Conservation (phyloP, 2,888 invertebrate genomes). For the Trachelus iudaicus region DNA sequence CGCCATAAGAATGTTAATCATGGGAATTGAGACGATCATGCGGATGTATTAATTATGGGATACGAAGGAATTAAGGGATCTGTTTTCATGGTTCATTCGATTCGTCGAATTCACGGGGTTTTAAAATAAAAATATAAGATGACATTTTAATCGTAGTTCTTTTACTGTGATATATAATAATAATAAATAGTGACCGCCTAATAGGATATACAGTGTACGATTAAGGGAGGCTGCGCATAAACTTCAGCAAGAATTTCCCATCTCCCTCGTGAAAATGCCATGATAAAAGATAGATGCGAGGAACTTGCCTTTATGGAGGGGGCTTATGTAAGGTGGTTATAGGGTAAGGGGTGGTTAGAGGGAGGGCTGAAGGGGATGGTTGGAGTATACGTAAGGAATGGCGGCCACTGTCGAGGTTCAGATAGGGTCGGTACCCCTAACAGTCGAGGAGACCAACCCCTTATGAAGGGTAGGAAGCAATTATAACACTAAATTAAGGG, state of each 20-base stretch:
- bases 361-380: constrained; percentile 13
- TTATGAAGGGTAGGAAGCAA: constrained; percentile 57
- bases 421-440: constrained; percentile 18
- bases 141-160: background rate
- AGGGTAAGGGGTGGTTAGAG: constrained; percentile 9
- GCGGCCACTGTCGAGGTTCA: constrained; percentile 36
- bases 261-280: constrained; percentile 23
- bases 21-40: background rate
- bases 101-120: background rate
- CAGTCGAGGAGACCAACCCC: constrained; percentile 33
- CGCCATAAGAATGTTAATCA: background rate
- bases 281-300: constrained; percentile 34
- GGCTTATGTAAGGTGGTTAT: constrained; percentile 23
- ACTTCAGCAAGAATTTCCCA: constrained; percentile 18
- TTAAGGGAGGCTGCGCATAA: constrained; percentile 13
- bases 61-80: background rate
- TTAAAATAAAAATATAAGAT: background rate
- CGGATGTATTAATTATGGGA: background rate
- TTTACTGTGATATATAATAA: background rate
- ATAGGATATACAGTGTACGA: background rate
- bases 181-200: background rate
- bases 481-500: constrained; percentile 64
- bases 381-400: constrained; percentile 43
- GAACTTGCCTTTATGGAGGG: constrained; percentile 15
- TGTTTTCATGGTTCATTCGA: background rate